A percentile compares a stretch with the other conserved stretches of the same genome.
Evolutionary conservation across 2,113 vertebrate genomes (phyloP).

Genomic region (western clawed frog (Xenopus tropicalis)): UCB_Xtro_10.0 CM004443.2:145091001-145091500

Average conservation of each 20-base stretch:
- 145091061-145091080: no score
- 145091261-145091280: constrained; percentile 37
- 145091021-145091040: no score
- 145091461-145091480: no score
- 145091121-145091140: no score
- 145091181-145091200: not conserved
- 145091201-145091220: constrained; percentile 43
- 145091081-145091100: no score
- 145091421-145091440: constrained; percentile 9
- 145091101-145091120: no score
- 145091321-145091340: constrained; percentile 42
- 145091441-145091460: not conserved
- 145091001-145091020: no score
- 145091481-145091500: no score
- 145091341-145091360: constrained; percentile 38
- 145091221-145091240: constrained; percentile 28
- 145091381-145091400: constrained; percentile 6
- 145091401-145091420: constrained; percentile 13
- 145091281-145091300: constrained; percentile 31
- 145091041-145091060: no score
- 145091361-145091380: constrained; percentile 3
- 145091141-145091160: no score
- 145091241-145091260: constrained; percentile 26
- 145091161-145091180: constrained; percentile 9
- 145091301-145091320: constrained; percentile 32